These are phyloP conservation scores for Quadroppia sp. DNA, from an alignment of 2,888 invertebrate species.

Conservation along the genomic window DNA sequence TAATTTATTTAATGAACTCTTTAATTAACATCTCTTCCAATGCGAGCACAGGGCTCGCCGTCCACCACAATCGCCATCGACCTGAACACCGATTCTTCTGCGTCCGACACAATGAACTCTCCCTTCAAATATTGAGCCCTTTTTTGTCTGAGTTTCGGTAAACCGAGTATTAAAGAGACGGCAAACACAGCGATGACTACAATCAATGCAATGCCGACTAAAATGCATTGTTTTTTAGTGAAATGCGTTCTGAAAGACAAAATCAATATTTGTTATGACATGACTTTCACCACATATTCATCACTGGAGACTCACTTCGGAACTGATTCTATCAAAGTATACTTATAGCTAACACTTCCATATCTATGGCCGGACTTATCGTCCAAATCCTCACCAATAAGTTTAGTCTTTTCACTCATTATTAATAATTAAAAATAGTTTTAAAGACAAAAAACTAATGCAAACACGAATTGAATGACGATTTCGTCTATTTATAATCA, in stretches of 20 bases:
- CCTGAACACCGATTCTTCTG: background rate
- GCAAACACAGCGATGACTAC: constrained; percentile 42
- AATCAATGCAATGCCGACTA: constrained; percentile 43
- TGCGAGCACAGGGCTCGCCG: constrained; percentile 67
- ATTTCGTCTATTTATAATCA: background rate
- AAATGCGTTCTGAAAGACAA: constrained; percentile 45
- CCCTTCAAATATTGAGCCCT: constrained; percentile 43
- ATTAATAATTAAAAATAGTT: background rate
- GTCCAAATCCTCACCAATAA: background rate
- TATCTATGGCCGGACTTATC: constrained; percentile 25
- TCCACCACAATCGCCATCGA: constrained; percentile 65
- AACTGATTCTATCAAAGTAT: constrained; percentile 26
- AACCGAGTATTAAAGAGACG: constrained; percentile 45
- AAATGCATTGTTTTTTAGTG: constrained; percentile 45
- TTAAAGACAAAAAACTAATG: background rate
- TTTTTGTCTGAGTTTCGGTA: constrained; percentile 45
- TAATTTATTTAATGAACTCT: background rate
- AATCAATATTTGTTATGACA: no score
- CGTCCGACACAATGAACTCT: constrained; percentile 42
- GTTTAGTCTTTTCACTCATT: constrained; percentile 36
- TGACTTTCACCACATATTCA: background rate
- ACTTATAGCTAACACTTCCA: constrained; percentile 34
- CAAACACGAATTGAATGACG: constrained; percentile 11
- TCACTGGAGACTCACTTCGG: constrained; percentile 10
- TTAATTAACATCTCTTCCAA: constrained; percentile 63